Evolutionary conservation across 2,113 vertebrate genomes (phyloP).

Genomic region (Tamias sibiricus): DNA sequence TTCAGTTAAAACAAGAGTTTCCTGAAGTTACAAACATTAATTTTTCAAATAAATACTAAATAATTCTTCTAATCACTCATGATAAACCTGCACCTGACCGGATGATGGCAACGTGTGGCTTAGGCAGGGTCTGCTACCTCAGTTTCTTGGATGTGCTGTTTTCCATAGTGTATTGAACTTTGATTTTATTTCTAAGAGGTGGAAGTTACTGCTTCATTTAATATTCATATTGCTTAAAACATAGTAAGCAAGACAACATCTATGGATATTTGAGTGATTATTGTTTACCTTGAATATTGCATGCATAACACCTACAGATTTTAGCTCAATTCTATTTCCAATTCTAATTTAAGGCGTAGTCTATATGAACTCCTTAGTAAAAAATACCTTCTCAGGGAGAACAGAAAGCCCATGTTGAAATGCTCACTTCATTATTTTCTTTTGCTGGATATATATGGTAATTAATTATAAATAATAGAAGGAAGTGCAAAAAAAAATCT

Average conservation of each 20-base stretch:
- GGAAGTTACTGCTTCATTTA: background rate
- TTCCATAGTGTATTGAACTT: background rate
- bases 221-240: background rate
- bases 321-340: background rate
- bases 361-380: background rate
- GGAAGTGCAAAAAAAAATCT: background rate
- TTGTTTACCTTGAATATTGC: background rate
- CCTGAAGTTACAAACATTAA: background rate
- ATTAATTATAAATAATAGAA: background rate
- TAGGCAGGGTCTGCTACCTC: background rate
- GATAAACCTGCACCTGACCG: background rate
- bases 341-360: background rate
- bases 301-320: background rate
- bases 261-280: background rate
- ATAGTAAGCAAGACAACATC: background rate
- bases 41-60: background rate
- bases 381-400: background rate
- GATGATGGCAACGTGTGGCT: background rate
- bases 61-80: background rate
- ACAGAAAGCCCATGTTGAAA: background rate
- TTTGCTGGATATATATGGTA: background rate
- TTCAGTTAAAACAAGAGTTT: background rate
- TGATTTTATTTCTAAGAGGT: background rate
- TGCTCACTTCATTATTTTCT: background rate
- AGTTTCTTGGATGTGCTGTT: background rate